These are phyloP conservation scores for Yponomeuta evonymella DNA, from an alignment of 2,888 invertebrate species.

Conservation along the genomic window DNA sequence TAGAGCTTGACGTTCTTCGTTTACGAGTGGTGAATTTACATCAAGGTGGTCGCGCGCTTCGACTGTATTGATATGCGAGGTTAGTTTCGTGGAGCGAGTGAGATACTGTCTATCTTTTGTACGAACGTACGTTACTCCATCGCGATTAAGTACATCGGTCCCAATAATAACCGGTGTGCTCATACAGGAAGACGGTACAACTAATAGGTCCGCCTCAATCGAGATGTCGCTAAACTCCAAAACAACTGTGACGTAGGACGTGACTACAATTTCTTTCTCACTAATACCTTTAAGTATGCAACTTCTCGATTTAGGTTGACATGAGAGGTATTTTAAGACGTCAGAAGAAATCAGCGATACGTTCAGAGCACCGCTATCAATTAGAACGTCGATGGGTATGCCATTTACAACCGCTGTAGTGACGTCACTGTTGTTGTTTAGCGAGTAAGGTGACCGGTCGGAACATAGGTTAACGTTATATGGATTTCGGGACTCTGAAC, in stretches of 20 bases:
- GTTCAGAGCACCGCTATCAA: slow-evolving; percentile 26
- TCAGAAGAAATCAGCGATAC: slow-evolving; percentile 14
- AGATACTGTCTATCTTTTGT: slow-evolving; percentile 15
- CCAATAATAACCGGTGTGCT: slow-evolving; percentile 25
- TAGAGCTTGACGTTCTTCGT: slow-evolving; percentile 12
- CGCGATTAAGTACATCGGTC: slow-evolving; percentile 28
- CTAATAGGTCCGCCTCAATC: slow-evolving; percentile 24
- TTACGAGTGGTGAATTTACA: neutral
- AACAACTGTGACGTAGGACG: slow-evolving; percentile 19
- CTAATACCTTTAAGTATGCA: slow-evolving; percentile 18
- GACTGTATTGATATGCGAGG: neutral
- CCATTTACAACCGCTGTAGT: slow-evolving; percentile 20
- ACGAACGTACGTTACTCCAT: slow-evolving; percentile 26
- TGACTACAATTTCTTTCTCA: slow-evolving; percentile 16
- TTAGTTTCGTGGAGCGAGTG: neutral
- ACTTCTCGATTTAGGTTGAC: no score
- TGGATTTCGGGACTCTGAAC: slow-evolving; percentile 15
- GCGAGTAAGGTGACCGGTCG: no score
- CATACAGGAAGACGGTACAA: slow-evolving; percentile 24
- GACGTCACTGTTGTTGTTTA: slow-evolving; percentile 19
- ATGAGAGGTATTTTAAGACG: no score
- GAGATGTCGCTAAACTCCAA: slow-evolving; percentile 21
- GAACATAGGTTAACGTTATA: slow-evolving; percentile 19
- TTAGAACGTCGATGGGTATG: slow-evolving; percentile 23
- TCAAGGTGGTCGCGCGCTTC: no score